Percentiles rank a stretch among this genome's conserved stretches.
phyloP scores from a whole-genome alignment of 1,140 invertebrate genomes.

The Zaprionus tsacasi region DNA sequence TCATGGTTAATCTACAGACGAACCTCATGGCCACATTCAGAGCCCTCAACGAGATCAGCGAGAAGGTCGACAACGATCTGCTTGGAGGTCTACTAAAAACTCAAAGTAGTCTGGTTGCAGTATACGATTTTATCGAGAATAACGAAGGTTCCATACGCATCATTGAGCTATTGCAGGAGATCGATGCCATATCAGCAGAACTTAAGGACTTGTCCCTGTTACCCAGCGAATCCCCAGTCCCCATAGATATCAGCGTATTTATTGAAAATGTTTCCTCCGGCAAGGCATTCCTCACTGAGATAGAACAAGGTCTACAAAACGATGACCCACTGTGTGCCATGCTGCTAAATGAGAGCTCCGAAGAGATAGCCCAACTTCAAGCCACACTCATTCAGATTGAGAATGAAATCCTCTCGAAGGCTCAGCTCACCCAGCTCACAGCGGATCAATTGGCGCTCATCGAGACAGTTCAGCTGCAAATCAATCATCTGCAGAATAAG shows the following conservation, averaged over 20 bases:
- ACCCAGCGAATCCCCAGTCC: constrained; percentile 16
- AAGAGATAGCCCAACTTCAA: constrained; percentile 59
- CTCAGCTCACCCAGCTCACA: constrained; percentile 54
- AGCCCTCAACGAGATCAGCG: constrained; percentile 67
- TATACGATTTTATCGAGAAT: constrained; percentile 79
- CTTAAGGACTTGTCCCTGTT: constrained; percentile 43
- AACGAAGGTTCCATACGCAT: constrained; percentile 66
- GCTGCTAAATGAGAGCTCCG: constrained; percentile 58
- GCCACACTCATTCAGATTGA: constrained; percentile 61
- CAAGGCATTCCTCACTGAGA: constrained; percentile 64
- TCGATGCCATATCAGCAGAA: constrained; percentile 68
- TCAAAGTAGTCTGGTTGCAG: constrained; percentile 63
- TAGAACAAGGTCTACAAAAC: constrained; percentile 59
- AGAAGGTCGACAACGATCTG: constrained; percentile 45
- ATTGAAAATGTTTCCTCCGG: constrained; percentile 66
- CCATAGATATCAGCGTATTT: constrained; percentile 53
- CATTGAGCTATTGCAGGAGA: constrained; percentile 76
- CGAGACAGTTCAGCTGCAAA: constrained; percentile 57
- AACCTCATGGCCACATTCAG: constrained; percentile 73
- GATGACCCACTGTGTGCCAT: constrained; percentile 53
- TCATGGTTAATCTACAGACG: constrained; percentile 69
- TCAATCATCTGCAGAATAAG: constrained; percentile 55
- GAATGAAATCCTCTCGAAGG: constrained; percentile 64
- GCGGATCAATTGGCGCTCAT: constrained; percentile 52
- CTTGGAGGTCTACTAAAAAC: constrained; percentile 48